Base-by-base conservation (phyloP, 2,797 vertebrate species). In the Gorsachius magnificus region DNA sequence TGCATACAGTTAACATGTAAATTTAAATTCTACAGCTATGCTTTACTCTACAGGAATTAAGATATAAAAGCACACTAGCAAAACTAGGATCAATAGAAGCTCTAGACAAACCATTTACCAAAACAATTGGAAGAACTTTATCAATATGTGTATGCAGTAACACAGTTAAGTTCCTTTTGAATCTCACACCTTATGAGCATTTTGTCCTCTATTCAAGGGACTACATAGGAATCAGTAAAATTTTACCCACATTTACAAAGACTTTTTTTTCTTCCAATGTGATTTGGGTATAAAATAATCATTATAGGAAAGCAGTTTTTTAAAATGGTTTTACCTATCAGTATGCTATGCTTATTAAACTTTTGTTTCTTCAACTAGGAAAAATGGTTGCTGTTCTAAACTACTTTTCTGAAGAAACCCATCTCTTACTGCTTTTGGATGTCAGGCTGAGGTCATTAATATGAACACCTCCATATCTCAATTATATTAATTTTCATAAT, bases 21-120 rank as follows among this genome's bases (percentile, higher is more conserved):
- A 75, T 90, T 78, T 53, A 70, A 89, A 77, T 94, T 57, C 78
- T 21, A 95, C 78, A 93, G 81, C 92, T 95, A 68, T 36, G 64
- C 58, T 90, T 90, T 70, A 68, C 36, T 87, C 92, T 89, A 95
- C 70, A 95, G 75, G 92, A 93, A 77, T 28, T 33, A 76, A 90
- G 56, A 85, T 66, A 83, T 28, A 83, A 90, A 95, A 87, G 60
- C 83, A 95, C 46, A 81, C 89, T 80, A 83, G 22, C 51, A 92
- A 83, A 94, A 63, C 60, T 29, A 70, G 56, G 38, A 89, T 89
- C 58, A 96, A 84, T 2, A 57, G 33, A 68, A 89, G 36, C 19
- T 74, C 53, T 68, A 77, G 36, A 94, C 57, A 94, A 87, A 60
- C 31, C 4, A 26, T 68, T 84, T 64, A 92, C 33, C 35, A 82